Base-by-base conservation (phyloP, 2,797 vertebrate genomes). In the Nyctalus aviator region DNA sequence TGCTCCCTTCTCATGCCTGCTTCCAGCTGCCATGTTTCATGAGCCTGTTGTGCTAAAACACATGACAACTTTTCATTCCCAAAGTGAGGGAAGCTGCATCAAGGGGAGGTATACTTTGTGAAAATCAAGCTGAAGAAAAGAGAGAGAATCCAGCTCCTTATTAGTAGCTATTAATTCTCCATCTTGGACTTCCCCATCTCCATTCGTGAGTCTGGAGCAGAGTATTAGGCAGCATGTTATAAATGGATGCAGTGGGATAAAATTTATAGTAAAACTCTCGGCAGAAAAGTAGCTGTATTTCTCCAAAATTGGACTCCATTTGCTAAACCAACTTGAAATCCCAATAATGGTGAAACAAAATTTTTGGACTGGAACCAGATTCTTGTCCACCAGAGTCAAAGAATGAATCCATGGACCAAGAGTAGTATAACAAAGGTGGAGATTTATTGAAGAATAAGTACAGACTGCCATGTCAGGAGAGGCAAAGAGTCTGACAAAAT, bases 1-100 rank as follows among this genome's bases (percentile, higher is more conserved):
- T 83, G 82, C 44, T 84, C 86, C 83, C 71, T 88, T 64, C 88
- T 93, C 90, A 92, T 75, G 94, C 46, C 84, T 94, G 85, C 93
- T 95, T 96, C 84, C n/a, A 88, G 75, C 84, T 0, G 0, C 88
- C 94, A 55, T 88, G 68, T 94, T 92, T 91, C 86, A 69, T 88
- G 95, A 96, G 57, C 77, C 72, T 76, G 87, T 87, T 96, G 88
- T 97, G 96, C 55, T 93, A 95, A 96, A 97, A 95, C 84, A 79
- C 66, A 92, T 90, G 94, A 93, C 57, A 37, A 68, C 96, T 97
- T 94, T 35, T 79, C 89, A 90, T 20, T 69, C 82, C 84, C 89
- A 77, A 91, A 97, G 78, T 59, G 37, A 76, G 73, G 81, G 71
- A 75, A 78, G 32, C 48, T 95, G 87, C 77, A 88, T 96, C 76